phyloP scores from a whole-genome alignment of 2,113 vertebrate species.

The Polypterus senegalus region DNA sequence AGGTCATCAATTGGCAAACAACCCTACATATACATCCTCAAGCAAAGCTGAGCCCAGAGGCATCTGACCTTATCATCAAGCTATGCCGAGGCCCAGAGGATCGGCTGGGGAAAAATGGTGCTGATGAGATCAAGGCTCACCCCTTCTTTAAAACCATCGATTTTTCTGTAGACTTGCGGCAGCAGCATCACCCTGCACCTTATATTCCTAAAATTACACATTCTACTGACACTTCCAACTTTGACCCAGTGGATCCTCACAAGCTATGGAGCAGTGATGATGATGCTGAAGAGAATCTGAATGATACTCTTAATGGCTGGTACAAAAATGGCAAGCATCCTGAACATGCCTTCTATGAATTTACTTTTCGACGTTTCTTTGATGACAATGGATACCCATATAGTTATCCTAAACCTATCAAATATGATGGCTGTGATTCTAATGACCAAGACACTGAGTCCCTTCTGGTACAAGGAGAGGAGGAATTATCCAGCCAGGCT shows the following conservation, averaged over 20 bases:
- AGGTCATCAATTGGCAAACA: slow-evolving; percentile 97
- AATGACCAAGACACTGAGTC: slow-evolving; percentile 50
- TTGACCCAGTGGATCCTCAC: slow-evolving; percentile 92
- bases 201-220: slow-evolving; percentile 92
- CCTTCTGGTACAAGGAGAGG: slow-evolving; percentile 41
- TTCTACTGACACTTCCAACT: slow-evolving; percentile 91
- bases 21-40: slow-evolving; percentile 80
- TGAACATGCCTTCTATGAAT: slow-evolving; percentile 95
- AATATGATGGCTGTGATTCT: slow-evolving; percentile 64
- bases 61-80: slow-evolving; percentile 85
- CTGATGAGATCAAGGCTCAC: slow-evolving; percentile 92
- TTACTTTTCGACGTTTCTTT: slow-evolving; percentile 95
- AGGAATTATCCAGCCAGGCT: slow-evolving; percentile 36
- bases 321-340: slow-evolving; percentile 94
- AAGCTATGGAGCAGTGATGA: slow-evolving; percentile 84
- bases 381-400: slow-evolving; percentile 96
- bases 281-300: slow-evolving; percentile 66
- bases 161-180: slow-evolving; percentile 83
- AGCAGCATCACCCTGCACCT: slow-evolving; percentile 71
- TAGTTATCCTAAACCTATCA: slow-evolving; percentile 90
- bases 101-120: slow-evolving; percentile 81
- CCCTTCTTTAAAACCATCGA: slow-evolving; percentile 82
- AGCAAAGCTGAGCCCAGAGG: slow-evolving; percentile 82
- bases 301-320: slow-evolving; percentile 83
- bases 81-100: slow-evolving; percentile 88